Evolutionary conservation across 2,113 vertebrate genomes (phyloP), one percentile per base, ranked within the genome.

Genomic region (Carettochelys insculpta): DNA sequence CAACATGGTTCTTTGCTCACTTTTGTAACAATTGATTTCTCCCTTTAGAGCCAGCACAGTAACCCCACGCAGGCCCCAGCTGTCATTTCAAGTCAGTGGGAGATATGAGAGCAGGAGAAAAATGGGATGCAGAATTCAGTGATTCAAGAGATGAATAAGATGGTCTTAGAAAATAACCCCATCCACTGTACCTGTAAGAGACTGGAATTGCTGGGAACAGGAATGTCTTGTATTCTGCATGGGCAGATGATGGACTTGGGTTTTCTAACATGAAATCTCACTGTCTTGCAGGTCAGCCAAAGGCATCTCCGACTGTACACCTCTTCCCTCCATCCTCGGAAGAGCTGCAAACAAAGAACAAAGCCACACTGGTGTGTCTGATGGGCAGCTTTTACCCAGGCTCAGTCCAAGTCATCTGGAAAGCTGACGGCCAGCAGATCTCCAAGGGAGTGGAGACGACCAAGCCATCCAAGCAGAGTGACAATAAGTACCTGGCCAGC

Each of bases 331-430:
- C 95, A 0, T 89, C 97, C 5, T 0, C 0, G 0, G 13, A 93
- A 0, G 77, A 96, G 82, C 0, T 94, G 1, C 0, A 20, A 0
- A 0, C 8, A 0, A 2, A 43, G 1, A 8, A 0, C 61, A 92
- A 25, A 43, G 95, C 92, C 93, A 97, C 96, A 25, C 4, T 97
- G 78, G 89, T 97, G 92, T 98, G 97, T 41, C 80, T 96, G 82
- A 0, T 95, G 0, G 29, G 1, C 24, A n/a, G 89, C 75, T 97
- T 94, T 94, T 90, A 93, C 86, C 97, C 97, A 0, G 0, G 85
- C 0, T 0, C 0, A 0, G 47, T 73, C 19, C 0, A 27, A 0
- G 85, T 98, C 90, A 1, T 83, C 5, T 98, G 97, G 97, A 0
- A 0, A 1, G 93, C 22, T 51, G 82, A 97, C 0, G 94, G 91